Evolutionary conservation across 2,113 vertebrate species (phyloP), one percentile per base, ranked within the genome.

Genomic region (Sinosuthora webbiana): DNA sequence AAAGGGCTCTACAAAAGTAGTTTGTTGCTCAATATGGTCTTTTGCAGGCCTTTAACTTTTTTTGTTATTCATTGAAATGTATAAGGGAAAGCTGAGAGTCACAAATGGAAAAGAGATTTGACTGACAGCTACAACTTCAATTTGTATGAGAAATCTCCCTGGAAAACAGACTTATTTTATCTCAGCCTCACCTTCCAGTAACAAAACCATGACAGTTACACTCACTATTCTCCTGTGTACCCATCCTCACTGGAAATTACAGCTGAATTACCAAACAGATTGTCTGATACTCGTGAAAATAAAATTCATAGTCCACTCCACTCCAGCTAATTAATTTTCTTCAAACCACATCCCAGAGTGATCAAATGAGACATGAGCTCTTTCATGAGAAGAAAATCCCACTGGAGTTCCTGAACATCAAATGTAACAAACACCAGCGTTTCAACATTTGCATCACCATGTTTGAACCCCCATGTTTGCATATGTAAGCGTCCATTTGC

Each of bases 301-400:
- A 87, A 75, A 96, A 94, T 56, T 87, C 53, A 56, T 9, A 92
- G 89, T 87, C 93, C 89, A 87, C 64, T 94, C 90, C 42, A 69
- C 55, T 83, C 57, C 69, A 81, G 79, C 67, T 95, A 97, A 94
- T 96, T 96, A 94, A 94, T 95, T 94, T 95, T 64, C 77, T 78
- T 95, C 87, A 92, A 96, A 75, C 62, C 45, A 49, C 57, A 78
- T 71, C 87, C 87, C 87, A 75, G 64, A 75, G 83, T 35, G 83
- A 95, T 92, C 93, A 97, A 94, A 95, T 84, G 57, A 94, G 83
- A 95, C 94, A 93, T 3, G 27, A 94, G 73, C 65, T 87, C 93
- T 95, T 97, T 89, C 91, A 91, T 42, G 74, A 96, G 65, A 82
- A 78, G 80, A 91, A 92, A 95, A 91, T 95, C 95, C 95, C 95